These are phyloP conservation scores for Tromatobia lineatoria DNA, from an alignment of 2,888 invertebrate genomes.

Conservation along the genomic window DNA sequence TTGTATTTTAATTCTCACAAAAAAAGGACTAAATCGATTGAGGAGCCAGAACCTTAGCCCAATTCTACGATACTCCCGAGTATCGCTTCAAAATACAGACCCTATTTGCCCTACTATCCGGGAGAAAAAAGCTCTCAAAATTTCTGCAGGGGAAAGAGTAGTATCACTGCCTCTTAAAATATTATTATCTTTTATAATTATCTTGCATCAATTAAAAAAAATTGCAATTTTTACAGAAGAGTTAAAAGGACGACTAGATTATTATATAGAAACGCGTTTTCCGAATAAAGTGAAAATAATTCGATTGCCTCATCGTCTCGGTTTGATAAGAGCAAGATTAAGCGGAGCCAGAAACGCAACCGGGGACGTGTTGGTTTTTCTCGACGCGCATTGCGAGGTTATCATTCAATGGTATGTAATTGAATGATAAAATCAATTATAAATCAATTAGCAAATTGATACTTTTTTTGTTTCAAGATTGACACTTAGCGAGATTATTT, in stretches of 20 bases:
- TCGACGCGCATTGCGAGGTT: conserved; percentile 97
- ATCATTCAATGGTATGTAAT: conserved; percentile 89
- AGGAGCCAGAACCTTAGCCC: too few species aligned
- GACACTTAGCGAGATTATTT: too few species aligned
- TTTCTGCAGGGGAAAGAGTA: too few species aligned
- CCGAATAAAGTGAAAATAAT: conserved; percentile 91
- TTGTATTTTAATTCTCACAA: too few species aligned
- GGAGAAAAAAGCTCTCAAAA: too few species aligned
- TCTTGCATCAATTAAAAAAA: background rate
- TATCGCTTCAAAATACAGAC: too few species aligned
- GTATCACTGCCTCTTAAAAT: too few species aligned
- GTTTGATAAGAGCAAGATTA: conserved; percentile 95
- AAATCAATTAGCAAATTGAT: background rate
- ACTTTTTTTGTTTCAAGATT: too few species aligned
- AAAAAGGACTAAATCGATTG: too few species aligned
- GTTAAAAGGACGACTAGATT: conserved; percentile 91
- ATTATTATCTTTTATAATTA: too few species aligned
- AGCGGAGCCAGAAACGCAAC: conserved; percentile 94
- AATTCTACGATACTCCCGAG: too few species aligned
- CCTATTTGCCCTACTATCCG: too few species aligned
- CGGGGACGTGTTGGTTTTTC: conserved; percentile 94
- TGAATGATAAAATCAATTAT: background rate
- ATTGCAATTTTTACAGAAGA: conserved; percentile 86
- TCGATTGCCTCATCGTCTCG: conserved; percentile 91
- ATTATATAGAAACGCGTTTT: conserved; percentile 92